Base-by-base conservation (phyloP, 1,140 invertebrate genomes). In the Brachionus angularis region DNA sequence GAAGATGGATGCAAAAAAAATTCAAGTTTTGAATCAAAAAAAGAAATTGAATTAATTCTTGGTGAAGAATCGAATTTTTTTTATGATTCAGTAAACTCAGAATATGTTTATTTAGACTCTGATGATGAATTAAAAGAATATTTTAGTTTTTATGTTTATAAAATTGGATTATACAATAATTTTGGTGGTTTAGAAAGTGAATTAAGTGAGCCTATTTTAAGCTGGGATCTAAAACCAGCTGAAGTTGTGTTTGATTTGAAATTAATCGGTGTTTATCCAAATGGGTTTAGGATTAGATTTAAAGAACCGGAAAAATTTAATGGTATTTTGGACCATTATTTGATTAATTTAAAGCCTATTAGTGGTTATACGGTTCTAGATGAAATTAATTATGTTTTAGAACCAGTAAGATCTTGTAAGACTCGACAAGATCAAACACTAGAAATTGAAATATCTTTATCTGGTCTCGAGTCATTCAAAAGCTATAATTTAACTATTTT, bases 241-340 rank as follows among this genome's bases (percentile, higher is more conserved):
- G 18, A 14, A 5, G 39, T 42, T 2, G 42, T 67, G 4, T 25
- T 5, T 33, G 42, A 34, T 31, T 18, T 50, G 12, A 18, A 42
- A n/a, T 27, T 27, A 14, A 2, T 33, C 18, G 16, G 33, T 34
- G 16, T 67, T 12, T 67, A 47, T 47, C 29, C 23, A 7, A 67
- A 39, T 1, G 62, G 62, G 5, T 14, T 67, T 18, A 50, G 33
- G 25, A 50, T 67, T 67, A 44, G 31, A 25, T 67, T 67, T 14
- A 67, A 67, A 18, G 39, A 10, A 10, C 39, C 39, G 10, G 39
- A 42, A 10, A 10, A 42, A 16, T 42, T 42, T 16, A 42, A 42
- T 16, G 39, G 39, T 10, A 16, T 42, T 42, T 16, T 42, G 10
- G 16, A 16, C 16, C 39, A 42, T 16, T 42, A 42, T 16, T n/a